Base-by-base conservation (phyloP, 2,113 vertebrate species). In the Siniperca chuatsi region DNA sequence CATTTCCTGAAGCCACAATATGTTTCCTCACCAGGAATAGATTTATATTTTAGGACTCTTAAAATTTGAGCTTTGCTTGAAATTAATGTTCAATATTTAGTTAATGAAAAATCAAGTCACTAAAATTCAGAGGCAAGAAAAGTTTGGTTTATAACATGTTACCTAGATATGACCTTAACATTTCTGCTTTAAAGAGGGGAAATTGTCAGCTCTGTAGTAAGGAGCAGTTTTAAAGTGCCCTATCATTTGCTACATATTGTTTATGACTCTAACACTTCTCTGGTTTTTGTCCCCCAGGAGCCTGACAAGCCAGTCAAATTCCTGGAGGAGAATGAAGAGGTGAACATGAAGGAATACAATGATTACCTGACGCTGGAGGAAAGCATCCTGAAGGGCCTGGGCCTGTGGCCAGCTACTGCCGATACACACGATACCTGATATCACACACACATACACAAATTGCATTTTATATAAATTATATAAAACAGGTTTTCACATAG, bases 361-460 rank as follows among this genome's bases (percentile, higher is more conserved):
- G 73, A 80, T 4, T 95, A 94, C 79, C 33, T 95, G 62, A 73
- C 77, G 0, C 48, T 96, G 74, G 95, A 97, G 80, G 95, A 94
- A 83, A 52, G 5, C 12, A 21, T 89, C 52, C 89, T 96, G n/a
- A 71, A 71, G 48, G 67, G 40, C 61, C 86, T 96, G 42, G 95
- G 93, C 25, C 57, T 95, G 11, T 6, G 52, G 64, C 83, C 83
- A 8, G 67, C 35, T 57, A 0, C 86, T n/a, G 89, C 94, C 29
- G 55, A 89, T 35, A 29, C 42, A 18, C 13, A 75, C 37, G 76
- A 84, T 20, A 73, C 40, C 72, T 93, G 73, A 92, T 75, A 69
- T 72, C 37, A 37, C 73, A 75, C 25, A 74, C 35, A 78, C 44
- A 75, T 4, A 35, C n/a, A 29, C 57, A 20, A 16, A 65, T n/a